A percentile compares a stretch with the other conserved stretches of the same genome.
Evolutionary conservation across 2,113 vertebrate species (phyloP).

Genomic region (Plecotus auritus): DNA sequence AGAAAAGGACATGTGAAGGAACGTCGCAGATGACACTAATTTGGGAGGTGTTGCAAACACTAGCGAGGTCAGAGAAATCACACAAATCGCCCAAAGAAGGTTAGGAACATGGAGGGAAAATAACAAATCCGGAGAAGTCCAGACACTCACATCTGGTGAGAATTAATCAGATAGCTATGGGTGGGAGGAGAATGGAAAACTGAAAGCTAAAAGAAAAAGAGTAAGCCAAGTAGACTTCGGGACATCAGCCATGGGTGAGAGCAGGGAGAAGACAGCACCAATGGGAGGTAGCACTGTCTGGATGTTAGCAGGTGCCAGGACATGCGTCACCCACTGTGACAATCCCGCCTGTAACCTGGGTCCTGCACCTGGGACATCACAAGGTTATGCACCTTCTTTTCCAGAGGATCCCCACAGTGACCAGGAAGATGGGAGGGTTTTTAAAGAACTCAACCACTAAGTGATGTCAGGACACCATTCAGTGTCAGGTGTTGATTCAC

Average conservation of each 20-base stretch:
- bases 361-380: not conserved
- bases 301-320: not conserved
- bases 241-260: not conserved
- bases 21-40: conserved; percentile 61
- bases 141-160: conserved; percentile 55
- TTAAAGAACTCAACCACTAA: not conserved
- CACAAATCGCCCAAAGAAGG: conserved; percentile 39
- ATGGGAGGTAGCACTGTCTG: not conserved
- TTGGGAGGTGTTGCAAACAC: conserved; percentile 59
- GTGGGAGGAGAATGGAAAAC: conserved; percentile 18
- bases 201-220: not conserved
- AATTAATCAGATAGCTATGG: conserved; percentile 64
- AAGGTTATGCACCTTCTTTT: not conserved
- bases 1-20: conserved; percentile 29
- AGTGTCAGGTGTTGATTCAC: not conserved
- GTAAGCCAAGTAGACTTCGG: not conserved
- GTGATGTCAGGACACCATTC: not conserved
- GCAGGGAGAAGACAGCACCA: not conserved
- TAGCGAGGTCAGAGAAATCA: conserved; percentile 52
- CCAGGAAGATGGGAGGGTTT: not conserved
- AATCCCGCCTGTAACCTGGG: not conserved
- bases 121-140: conserved; percentile 45
- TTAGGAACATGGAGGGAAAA: not conserved
- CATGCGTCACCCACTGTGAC: not conserved
- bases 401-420: not conserved